Evolutionary conservation across 2,113 vertebrate species (phyloP), one percentile per base, ranked within the genome.

Genomic region (Osmerus mordax): DNA sequence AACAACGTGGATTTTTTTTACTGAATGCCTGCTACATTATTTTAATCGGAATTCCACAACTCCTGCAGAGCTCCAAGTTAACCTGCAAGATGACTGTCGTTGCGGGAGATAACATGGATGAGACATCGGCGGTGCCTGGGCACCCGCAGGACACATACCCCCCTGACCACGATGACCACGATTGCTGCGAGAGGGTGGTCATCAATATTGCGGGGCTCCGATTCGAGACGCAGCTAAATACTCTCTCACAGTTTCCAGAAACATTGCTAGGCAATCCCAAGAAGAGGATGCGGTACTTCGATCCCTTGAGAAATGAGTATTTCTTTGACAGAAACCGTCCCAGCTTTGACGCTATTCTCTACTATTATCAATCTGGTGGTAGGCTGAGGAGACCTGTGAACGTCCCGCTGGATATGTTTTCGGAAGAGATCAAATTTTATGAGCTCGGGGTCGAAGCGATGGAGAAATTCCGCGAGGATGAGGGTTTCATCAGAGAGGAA

Each of bases 391-490:
- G 97, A 86, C 97, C 97, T 0, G 97, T 96, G 78, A 99, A 98
- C 12, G 96, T 99, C 71, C 97, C 97, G 21, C 89, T 99, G 93
- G 97, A 99, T 90, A 98, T 99, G 97, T 99, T 99, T 89, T 98
- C 97, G 0, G 97, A 99, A 90, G 97, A 99, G 88, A 99, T 99
- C 52, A 99, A 99, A 73, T 99, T 99, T 84, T 99, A 99, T 19
- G 97, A 99, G 89, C 89, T 99, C 88, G 97, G 97, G 12, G 95
- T 94, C 81, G 97, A 99, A 13, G 97, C 97, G 14, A 99, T 99
- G 97, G 97, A 99, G 86, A 99, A 94, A 87, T 99, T 99, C 88
- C 93, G 97, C 6, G 97, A 99, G 86, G 97, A 99, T 18, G 97
- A 99, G 84, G 97, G 97, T 4, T 99, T 98, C 90, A 97, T 99